Evolutionary conservation across 2,113 vertebrate genomes (phyloP).

Genomic region (Arizona elegans): DNA sequence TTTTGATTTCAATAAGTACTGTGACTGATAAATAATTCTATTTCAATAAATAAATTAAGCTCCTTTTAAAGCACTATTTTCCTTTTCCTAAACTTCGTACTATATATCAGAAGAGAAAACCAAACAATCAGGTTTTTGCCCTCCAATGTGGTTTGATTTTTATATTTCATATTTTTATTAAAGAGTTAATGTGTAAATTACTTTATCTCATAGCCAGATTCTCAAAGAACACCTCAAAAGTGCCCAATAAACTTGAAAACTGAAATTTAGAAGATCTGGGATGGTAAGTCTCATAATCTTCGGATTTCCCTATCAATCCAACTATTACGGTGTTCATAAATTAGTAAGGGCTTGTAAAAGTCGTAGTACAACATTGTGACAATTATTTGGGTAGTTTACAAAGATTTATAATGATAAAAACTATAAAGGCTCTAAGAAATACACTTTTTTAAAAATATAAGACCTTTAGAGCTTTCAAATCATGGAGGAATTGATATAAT

Average conservation of each 20-base stretch:
- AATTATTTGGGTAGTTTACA: neutral
- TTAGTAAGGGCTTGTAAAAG: neutral
- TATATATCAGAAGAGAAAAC: neutral
- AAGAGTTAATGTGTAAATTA: neutral
- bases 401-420: neutral
- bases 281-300: neutral
- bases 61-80: neutral
- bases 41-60: constrained; percentile 7
- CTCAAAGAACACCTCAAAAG: neutral
- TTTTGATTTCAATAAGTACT: constrained; percentile 5
- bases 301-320: neutral
- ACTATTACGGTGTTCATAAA: neutral
- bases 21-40: neutral
- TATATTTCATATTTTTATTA: neutral
- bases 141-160: constrained; percentile 14
- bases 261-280: neutral
- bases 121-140: neutral
- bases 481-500: neutral
- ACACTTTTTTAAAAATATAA: neutral
- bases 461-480: neutral
- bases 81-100: neutral
- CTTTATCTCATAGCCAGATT: constrained; percentile 15
- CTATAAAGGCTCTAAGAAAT: neutral
- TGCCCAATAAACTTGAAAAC: neutral
- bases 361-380: neutral